Evolutionary conservation across 2,797 vertebrate species (phyloP), one percentile per base, ranked within the genome.

Genomic region (Picus viridis): DNA sequence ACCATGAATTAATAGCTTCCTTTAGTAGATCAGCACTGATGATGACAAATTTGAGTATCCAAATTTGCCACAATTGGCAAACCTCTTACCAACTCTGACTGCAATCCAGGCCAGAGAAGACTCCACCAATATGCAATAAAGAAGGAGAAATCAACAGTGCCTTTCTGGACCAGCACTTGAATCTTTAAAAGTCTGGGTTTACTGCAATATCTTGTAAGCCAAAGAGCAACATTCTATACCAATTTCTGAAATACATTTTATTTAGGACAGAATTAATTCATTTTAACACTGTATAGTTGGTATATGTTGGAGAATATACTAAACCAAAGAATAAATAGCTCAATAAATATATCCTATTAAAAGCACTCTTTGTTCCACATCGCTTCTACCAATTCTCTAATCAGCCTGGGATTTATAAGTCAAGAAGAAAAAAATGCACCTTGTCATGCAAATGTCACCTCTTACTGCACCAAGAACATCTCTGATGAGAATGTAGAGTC

Each of bases 291-390:
- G 69, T 80, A 22, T 58, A 79, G 17, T 16, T 78, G 22, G 3
- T 72, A 10, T 63, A 70, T 39, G 4, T 51, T 56, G 13, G 65
- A 83, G n/a, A 72, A 72, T 4, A 29, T 16, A 59, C 22, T 65
- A 90, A 83, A 86, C 26, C 24, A 90, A 86, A 70, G 17, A 79
- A 89, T 72, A 83, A 83, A 73, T 63, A 76, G 2, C 29, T 86
- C 54, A 79, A 51, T 80, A 88, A 92, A 88, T 85, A 90, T 77
- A 91, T 91, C 57, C 45, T 12, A 63, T 20, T 80, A 89, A 83
- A 83, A 78, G 2, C 2, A 51, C 3, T 29, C 5, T 64, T 88
- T 89, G 16, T 89, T 53, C 56, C 57, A 39, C 41, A 57, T 57
- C 3, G 74, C n/a, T 43, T 84, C 64, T 23, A 27, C 72, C 69